Conservation (phyloP, 2,888 invertebrate genomes). For the Quadriops clusia region DNA sequence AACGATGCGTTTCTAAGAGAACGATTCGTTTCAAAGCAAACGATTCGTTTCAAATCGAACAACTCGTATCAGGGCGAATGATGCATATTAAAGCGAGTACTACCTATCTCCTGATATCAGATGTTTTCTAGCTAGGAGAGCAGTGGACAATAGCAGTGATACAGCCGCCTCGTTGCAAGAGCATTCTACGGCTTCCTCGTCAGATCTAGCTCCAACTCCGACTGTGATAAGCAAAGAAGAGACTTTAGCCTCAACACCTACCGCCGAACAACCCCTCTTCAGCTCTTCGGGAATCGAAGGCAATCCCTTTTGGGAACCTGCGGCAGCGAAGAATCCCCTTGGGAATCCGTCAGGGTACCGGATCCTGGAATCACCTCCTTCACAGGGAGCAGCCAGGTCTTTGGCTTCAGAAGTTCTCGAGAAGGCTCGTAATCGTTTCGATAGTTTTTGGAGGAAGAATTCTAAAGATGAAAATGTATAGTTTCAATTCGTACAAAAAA, state of each 20-base stretch:
- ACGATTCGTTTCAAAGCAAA: too few relatives aligned
- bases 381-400: too few relatives aligned
- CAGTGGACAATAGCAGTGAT: conserved; percentile 17
- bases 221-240: conserved; percentile 15
- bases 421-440: conserved; percentile 70
- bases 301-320: too few relatives aligned
- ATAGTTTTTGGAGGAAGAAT: conserved; percentile 72
- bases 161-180: conserved; percentile 15
- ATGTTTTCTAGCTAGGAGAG: conserved; percentile 21
- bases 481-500: too few relatives aligned
- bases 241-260: too few relatives aligned
- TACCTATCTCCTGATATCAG: conserved; percentile 18
- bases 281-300: too few relatives aligned
- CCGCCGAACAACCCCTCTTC: too few relatives aligned
- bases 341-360: conserved; percentile 19
- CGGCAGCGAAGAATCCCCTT: too few relatives aligned
- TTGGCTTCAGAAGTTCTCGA: conserved; percentile 65
- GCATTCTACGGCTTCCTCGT: conserved; percentile 17
- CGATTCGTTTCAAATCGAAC: too few relatives aligned
- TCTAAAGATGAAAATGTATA: conserved; percentile 20
- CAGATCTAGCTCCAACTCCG: conserved; percentile 13
- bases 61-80: too few relatives aligned
- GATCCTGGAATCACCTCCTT: conserved; percentile 20
- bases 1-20: too few relatives aligned
- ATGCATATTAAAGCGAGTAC: conserved; percentile 8